phyloP scores from a whole-genome alignment of 2,888 invertebrate genomes.

The Drosophila austrosaltans region DNA sequence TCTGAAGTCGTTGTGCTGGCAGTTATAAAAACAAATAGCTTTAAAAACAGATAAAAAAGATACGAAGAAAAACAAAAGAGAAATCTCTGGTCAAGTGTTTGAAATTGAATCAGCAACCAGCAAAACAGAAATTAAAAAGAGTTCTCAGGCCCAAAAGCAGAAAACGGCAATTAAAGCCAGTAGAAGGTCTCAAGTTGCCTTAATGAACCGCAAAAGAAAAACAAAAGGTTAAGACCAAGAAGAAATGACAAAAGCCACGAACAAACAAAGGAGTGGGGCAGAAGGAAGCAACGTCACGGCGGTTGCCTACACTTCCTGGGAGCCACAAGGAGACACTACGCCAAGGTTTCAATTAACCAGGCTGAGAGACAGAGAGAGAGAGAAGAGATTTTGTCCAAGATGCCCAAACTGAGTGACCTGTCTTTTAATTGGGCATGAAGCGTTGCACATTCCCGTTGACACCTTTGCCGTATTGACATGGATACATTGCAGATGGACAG shows the following conservation, averaged over 20 bases:
- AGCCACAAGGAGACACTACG: slow-evolving; percentile 28
- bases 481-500: slow-evolving; percentile 22
- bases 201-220: slow-evolving; percentile 51
- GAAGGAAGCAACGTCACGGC: slow-evolving; percentile 72
- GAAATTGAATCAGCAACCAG: slow-evolving; percentile 5
- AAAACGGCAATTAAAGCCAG: slow-evolving; percentile 46
- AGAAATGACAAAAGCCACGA: slow-evolving; percentile 35
- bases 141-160: slow-evolving; percentile 37
- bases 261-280: slow-evolving; percentile 44
- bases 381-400: slow-evolving; percentile 26
- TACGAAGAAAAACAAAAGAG: not conserved
- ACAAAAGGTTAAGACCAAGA: slow-evolving; percentile 55
- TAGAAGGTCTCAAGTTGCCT: slow-evolving; percentile 70
- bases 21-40: slow-evolving; percentile 62
- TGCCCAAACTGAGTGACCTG: slow-evolving; percentile 28
- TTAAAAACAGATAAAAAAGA: slow-evolving; percentile 23
- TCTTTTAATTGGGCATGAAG: slow-evolving; percentile 72
- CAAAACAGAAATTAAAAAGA: slow-evolving; percentile 21
- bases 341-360: slow-evolving; percentile 67
- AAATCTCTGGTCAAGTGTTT: slow-evolving; percentile 15
- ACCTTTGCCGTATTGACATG: slow-evolving; percentile 51
- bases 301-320: slow-evolving; percentile 73
- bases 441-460: slow-evolving; percentile 55
- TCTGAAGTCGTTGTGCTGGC: slow-evolving; percentile 62
- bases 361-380: slow-evolving; percentile 23